Evolutionary conservation across 2,113 vertebrate genomes (phyloP).

Genomic region (Elephas maximus): DNA sequence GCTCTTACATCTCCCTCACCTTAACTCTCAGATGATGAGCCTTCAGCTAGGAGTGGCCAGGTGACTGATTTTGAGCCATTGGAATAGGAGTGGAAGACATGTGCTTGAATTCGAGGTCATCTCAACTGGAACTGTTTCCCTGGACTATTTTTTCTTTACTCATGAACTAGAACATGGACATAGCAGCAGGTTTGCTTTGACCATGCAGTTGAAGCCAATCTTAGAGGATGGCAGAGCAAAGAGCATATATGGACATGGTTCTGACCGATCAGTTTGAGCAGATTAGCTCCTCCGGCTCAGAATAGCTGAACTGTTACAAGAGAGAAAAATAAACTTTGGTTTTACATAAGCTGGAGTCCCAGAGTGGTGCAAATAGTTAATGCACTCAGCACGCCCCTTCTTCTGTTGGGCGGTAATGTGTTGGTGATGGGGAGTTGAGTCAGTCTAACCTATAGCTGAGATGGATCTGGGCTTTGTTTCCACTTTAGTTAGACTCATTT

Average conservation of each 20-base stretch:
- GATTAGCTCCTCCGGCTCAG: neutral
- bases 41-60: neutral
- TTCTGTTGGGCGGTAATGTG: neutral
- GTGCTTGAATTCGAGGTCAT: neutral
- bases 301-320: neutral
- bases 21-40: conserved; percentile 1
- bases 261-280: neutral
- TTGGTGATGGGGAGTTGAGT: neutral
- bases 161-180: neutral
- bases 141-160: neutral
- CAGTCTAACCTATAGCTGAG: neutral
- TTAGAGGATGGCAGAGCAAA: neutral
- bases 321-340: conserved; percentile 1
- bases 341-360: neutral
- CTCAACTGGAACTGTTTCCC: neutral
- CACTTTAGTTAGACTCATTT: conserved; percentile 7
- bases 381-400: neutral
- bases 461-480: neutral
- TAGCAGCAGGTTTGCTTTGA: neutral
- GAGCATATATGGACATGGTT: neutral
- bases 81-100: neutral
- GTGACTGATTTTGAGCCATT: neutral
- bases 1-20: neutral
- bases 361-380: no score
- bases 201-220: neutral